Percentiles rank a stretch among this genome's conserved stretches.
These are phyloP conservation scores for Trichomycterus rosablanca DNA, from an alignment of 2,113 vertebrate species.

Conservation along the genomic window DNA sequence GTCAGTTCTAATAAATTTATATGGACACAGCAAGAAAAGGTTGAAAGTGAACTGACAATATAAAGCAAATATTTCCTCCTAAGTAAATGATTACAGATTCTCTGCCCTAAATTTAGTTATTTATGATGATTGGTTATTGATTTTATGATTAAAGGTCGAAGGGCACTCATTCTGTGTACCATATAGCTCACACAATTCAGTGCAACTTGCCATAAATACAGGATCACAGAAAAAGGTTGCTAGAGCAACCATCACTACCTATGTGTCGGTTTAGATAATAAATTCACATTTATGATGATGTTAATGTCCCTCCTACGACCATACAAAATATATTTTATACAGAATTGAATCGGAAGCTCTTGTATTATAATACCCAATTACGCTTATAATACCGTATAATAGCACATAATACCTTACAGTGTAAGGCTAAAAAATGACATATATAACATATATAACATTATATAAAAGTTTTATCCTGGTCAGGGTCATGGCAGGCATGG, in stretches of 20 bases:
- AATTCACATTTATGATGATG: conserved; percentile 8
- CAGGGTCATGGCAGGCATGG: too few relatives aligned
- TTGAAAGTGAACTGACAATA: too few relatives aligned
- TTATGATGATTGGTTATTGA: conserved; percentile 25
- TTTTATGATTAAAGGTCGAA: conserved; percentile 29
- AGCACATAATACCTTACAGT: too few relatives aligned
- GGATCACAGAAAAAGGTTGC: conserved; percentile 10
- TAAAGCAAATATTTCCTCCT: not conserved
- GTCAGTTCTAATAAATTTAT: too few relatives aligned
- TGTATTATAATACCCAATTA: too few relatives aligned
- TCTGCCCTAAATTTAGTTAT: not conserved
- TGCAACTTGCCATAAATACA: conserved; percentile 19
- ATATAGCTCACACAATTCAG: not conserved
- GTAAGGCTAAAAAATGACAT: too few relatives aligned
- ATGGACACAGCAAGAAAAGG: too few relatives aligned
- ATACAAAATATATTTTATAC: too few relatives aligned
- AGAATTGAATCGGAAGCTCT: too few relatives aligned
- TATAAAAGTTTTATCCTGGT: too few relatives aligned
- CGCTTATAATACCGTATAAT: too few relatives aligned
- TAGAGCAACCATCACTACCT: not conserved
- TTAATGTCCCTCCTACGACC: not conserved
- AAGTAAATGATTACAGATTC: conserved; percentile 24
- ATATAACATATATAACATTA: too few relatives aligned
- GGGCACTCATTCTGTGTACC: not conserved
- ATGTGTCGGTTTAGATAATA: not conserved